Base-by-base conservation (phyloP, 2,113 vertebrate genomes). In the Penelope pileata region DNA sequence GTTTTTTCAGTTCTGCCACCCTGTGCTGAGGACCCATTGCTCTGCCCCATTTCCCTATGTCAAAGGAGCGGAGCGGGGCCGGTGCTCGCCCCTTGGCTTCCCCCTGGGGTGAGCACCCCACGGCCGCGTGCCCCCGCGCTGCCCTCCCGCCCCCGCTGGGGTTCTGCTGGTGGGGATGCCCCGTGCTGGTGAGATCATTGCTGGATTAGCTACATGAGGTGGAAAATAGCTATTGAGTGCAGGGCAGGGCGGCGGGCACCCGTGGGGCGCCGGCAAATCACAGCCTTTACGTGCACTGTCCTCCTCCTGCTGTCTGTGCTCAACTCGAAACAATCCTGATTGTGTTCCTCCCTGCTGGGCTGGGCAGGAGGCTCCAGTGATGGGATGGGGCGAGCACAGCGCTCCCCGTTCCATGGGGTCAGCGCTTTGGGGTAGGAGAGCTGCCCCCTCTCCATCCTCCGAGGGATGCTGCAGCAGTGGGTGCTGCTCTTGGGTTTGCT, bases 391-490 rank as follows among this genome's bases (percentile, higher is more conserved):
- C 12, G 16, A 32, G 0, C 7, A 9, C 59, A 13, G 19, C 24
- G 29, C 3, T 19, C 3, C 36, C 63, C 64, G 24, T n/a, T 82
- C 38, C 7, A 24, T 59, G 60, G n/a, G 1, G 0, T 21, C 27
- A 47, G 19, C 63, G 36, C 16, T 7, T 30, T 0, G 0, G 30
- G 17, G 5, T 82, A 34, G 10, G 54, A 40, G n/a, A 63, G 16
- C 3, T 1, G 1, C 48, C 23, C 43, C 36, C 29, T 16, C 9
- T 3, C 1, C 69, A 54, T 30, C 19, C 5, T 58, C 2, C 0
- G 0, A 40, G 43, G 5, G 77, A 27, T 29, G 38, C 54, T 5
- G 7, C 77, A 23, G 70, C n/a, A 23, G 34, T 16, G 7, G 60
- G 60, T 27, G 16, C 38, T 17, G 18, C 26, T 43, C 27, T 29